Conservation (phyloP, 1,140 invertebrate genomes). For the Pseudachorutes palmiensis region DNA sequence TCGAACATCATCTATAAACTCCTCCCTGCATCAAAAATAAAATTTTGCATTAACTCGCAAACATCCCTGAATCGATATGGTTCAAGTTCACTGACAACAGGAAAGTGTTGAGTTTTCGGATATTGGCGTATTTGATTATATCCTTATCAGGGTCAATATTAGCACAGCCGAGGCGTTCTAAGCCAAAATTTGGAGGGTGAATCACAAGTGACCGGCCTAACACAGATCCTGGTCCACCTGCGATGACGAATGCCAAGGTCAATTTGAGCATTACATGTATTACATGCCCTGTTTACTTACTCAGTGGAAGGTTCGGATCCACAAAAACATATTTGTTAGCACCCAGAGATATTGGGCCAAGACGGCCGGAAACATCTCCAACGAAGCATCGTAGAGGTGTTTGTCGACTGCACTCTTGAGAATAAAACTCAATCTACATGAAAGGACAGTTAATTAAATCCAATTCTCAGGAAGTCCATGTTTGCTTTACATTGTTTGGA, state of each 20-base stretch:
- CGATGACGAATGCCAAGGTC: constrained; percentile 19
- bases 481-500: constrained; percentile 74
- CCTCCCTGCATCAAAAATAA: constrained; percentile 50
- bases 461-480: too few species aligned
- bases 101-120: constrained; percentile 76
- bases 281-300: too few species aligned
- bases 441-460: constrained; percentile 8
- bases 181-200: constrained; percentile 61
- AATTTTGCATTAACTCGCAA: not conserved
- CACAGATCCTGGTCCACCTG: constrained; percentile 61
- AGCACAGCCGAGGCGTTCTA: constrained; percentile 72
- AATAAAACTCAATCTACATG: constrained; percentile 67
- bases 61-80: not conserved
- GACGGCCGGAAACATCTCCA: constrained; percentile 77
- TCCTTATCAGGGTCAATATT: constrained; percentile 85
- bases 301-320: constrained; percentile 78
- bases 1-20: constrained; percentile 75
- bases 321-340: constrained; percentile 64
- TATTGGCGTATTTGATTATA: constrained; percentile 80
- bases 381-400: constrained; percentile 84
- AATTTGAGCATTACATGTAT: too few species aligned
- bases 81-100: constrained; percentile 59
- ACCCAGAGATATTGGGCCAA: constrained; percentile 77
- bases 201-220: constrained; percentile 79
- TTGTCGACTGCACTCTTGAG: constrained; percentile 71